phyloP scores from a whole-genome alignment of 2,888 invertebrate species.

The Chloroclysta siterata region DNA sequence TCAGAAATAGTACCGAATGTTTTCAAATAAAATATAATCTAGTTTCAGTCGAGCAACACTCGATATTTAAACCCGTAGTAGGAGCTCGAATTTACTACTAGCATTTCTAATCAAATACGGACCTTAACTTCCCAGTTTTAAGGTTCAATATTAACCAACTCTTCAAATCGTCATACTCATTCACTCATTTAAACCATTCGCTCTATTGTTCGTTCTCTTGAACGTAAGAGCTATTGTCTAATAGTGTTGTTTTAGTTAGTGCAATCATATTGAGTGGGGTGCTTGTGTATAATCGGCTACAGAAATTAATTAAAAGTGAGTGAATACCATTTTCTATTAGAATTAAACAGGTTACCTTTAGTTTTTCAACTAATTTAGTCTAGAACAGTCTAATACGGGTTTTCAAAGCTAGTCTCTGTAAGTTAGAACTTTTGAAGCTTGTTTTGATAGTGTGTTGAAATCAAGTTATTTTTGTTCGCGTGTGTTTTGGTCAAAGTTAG shows the following conservation, averaged over 20 bases:
- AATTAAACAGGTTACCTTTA: not conserved
- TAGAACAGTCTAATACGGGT: not conserved
- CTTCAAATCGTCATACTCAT: not conserved
- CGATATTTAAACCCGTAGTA: constrained; percentile 13
- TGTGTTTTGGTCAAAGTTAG: constrained; percentile 15
- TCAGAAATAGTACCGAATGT: too few relatives aligned
- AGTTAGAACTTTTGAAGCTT: not conserved
- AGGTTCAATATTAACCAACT: constrained; percentile 5
- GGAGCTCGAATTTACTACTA: not conserved
- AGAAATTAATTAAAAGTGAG: constrained; percentile 26
- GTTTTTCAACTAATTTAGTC: not conserved
- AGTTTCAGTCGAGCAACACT: constrained; percentile 8
- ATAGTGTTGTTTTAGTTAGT: constrained; percentile 25
- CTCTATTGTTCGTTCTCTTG: constrained; percentile 22
- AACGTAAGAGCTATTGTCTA: constrained; percentile 19
- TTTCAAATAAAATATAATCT: not conserved
- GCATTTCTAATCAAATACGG: not conserved
- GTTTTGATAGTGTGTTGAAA: not conserved
- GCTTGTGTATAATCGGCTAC: constrained; percentile 24
- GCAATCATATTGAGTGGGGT: constrained; percentile 17
- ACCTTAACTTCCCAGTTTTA: not conserved
- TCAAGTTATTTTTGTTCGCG: constrained; percentile 4
- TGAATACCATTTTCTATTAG: not conserved
- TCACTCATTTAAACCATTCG: constrained; percentile 18
- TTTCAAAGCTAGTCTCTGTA: not conserved